Conservation (phyloP, 1,140 invertebrate species). For the Drosophila gunungcola region DNA sequence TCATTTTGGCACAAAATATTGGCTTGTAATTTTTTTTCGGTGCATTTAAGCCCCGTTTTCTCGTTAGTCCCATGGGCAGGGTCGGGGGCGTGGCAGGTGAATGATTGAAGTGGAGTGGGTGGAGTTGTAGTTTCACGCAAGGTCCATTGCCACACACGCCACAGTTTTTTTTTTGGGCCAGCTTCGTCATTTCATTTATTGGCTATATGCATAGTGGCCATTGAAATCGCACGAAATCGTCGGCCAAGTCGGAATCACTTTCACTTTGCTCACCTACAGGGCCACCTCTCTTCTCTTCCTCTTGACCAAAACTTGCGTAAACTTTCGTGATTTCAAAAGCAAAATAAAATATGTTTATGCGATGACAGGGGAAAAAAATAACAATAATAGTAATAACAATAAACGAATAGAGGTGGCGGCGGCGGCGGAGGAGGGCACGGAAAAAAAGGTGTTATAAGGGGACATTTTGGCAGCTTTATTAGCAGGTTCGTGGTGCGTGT, state of each 20-base stretch:
- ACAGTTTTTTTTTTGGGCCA: conserved; percentile 1
- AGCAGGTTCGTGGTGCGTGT: conserved; percentile 33
- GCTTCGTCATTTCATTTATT: conserved; percentile 49
- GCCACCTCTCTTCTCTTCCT: conserved; percentile 1
- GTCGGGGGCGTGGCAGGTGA: neutral
- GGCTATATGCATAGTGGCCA: conserved; percentile 50
- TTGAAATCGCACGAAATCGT: conserved; percentile 53
- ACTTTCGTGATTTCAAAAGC: conserved; percentile 57
- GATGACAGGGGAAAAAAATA: conserved; percentile 32
- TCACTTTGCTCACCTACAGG: conserved; percentile 59
- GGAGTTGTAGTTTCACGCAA: conserved; percentile 21
- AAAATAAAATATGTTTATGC: conserved; percentile 34
- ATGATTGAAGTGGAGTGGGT: conserved; percentile 12
- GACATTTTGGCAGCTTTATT: conserved; percentile 45
- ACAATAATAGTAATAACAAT: conserved; percentile 43
- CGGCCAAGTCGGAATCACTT: conserved; percentile 51
- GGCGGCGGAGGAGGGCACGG: neutral
- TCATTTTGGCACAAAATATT: too few relatives aligned
- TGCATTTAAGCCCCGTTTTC: neutral
- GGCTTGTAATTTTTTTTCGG: neutral
- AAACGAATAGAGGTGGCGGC: conserved; percentile 5
- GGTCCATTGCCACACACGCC: conserved; percentile 55
- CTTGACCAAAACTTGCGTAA: conserved; percentile 68
- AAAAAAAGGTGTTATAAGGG: conserved; percentile 23
- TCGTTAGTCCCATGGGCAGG: neutral